Conservation (phyloP, 2,797 vertebrate genomes). For the Melanotaenia parkinsoni region DNA sequence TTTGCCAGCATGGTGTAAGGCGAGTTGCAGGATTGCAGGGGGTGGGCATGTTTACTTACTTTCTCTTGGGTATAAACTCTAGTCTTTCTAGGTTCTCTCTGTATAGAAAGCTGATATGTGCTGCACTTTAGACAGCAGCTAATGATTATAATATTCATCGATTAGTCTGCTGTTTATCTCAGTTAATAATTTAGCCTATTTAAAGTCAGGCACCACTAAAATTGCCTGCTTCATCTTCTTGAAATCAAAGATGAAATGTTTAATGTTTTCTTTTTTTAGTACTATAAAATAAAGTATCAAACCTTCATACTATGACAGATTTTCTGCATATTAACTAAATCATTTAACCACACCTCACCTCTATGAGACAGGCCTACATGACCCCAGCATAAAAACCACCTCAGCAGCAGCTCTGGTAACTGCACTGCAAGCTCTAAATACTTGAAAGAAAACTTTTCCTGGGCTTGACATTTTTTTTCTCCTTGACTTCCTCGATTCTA, state of each 20-base stretch:
- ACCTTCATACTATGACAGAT: neutral
- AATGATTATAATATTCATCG: neutral
- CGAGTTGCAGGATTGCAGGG: slow-evolving; percentile 23
- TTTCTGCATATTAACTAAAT: neutral
- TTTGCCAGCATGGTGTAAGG: slow-evolving; percentile 46
- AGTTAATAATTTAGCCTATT: neutral
- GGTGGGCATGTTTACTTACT: slow-evolving; percentile 25
- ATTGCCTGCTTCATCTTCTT: neutral
- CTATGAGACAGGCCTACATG: neutral
- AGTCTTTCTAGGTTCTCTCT: slow-evolving; percentile 6
- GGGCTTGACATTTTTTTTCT: slow-evolving; percentile 30
- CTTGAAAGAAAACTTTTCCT: slow-evolving; percentile 10
- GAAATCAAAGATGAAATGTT: neutral
- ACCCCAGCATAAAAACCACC: slow-evolving; percentile 28
- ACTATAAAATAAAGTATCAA: neutral
- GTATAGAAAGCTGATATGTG: neutral
- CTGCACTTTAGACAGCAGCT: neutral
- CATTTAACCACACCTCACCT: slow-evolving; percentile 2
- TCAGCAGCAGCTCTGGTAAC: slow-evolving; percentile 7
- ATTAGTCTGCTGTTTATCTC: slow-evolving; percentile 3
- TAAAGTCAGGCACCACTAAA: neutral
- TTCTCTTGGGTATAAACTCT: slow-evolving; percentile 25
- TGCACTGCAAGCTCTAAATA: slow-evolving; percentile 9
- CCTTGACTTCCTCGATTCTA: slow-evolving; percentile 32
- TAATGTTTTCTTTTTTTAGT: neutral